Evolutionary conservation across 2,113 vertebrate species (phyloP), one percentile per base, ranked within the genome.

Genomic region (Hystrix cristata): DNA sequence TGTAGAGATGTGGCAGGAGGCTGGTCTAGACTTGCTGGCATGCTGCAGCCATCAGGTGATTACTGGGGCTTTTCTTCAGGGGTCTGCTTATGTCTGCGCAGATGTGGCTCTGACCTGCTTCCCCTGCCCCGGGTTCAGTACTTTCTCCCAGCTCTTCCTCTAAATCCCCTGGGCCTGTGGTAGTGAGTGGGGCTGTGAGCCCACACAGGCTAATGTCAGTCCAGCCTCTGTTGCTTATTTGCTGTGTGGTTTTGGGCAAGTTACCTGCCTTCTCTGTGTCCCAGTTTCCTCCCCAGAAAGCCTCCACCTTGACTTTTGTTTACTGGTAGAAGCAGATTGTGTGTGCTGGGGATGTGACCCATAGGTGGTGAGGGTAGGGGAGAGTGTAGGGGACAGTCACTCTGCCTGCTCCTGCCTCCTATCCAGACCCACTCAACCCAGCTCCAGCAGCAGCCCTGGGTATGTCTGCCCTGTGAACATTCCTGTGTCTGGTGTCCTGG

Each of bases 221-320:
- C 53, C 6, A 69, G 31, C 69, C 67, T 69, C 51, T n/a, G 51
- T 21, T 21, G 31, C 59, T 27, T 25, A 51, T 27, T 79, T 34
- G 71, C 38, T 72, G 14, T 87, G 60, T 57, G 6, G 53, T 29
- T 76, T 57, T 57, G 48, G 46, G 11, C 12, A 38, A 31, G 67
- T 67, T 46, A 27, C 21, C 65, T 80, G 89, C 19, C 64, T 25
- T 19, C 18, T 71, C 31, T 67, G 59, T 19, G 53, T 78, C 59
- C 29, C 43, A 5, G 1, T 82, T n/a, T 74, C 48, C 31, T 74
- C 57, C 46, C 51, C 72, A 19, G 25, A 38, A 48, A 55, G 64
- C 65, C 29, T 65, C 55, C n/a, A n/a, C 46, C 38, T 51, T 57
- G 80, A 46, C 23, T 57, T 96, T 86, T 86, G 43, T 88, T 76